Conservation (phyloP, 1,140 invertebrate genomes). For the Kradibia gibbosae region DNA sequence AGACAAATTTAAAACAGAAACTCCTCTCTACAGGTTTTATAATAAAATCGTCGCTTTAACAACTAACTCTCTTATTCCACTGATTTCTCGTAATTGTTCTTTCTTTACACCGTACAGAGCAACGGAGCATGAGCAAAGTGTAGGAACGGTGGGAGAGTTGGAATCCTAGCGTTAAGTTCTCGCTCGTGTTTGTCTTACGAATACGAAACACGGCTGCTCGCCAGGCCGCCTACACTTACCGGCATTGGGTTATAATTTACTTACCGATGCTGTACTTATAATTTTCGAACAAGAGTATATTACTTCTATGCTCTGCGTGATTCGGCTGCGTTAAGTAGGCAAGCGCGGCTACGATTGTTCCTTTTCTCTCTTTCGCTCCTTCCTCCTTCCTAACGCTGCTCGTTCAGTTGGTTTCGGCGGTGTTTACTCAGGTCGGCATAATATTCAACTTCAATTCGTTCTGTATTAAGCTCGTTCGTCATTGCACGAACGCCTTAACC, state of each 20-base stretch:
- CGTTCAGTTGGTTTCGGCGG: conserved; percentile 42
- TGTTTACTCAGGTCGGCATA: conserved; percentile 70
- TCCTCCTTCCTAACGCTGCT: conserved; percentile 37
- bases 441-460: conserved; percentile 72
- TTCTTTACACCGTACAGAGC: background rate
- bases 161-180: conserved; percentile 33
- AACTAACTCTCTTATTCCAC: background rate
- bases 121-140: background rate
- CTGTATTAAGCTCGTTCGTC: conserved; percentile 63
- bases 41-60: background rate
- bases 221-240: conserved; percentile 48
- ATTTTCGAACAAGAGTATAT: conserved; percentile 61
- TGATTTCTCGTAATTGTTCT: conserved; percentile 47
- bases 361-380: conserved; percentile 26
- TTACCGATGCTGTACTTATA: conserved; percentile 73
- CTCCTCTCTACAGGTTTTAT: background rate
- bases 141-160: conserved; percentile 4
- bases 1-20: background rate
- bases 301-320: conserved; percentile 46
- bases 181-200: conserved; percentile 70
- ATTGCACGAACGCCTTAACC: conserved; percentile 21
- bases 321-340: conserved; percentile 39
- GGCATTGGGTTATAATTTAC: conserved; percentile 73
- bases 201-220: conserved; percentile 64
- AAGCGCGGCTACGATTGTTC: conserved; percentile 49